A percentile compares a stretch with the other conserved stretches of the same genome.
phyloP scores from a whole-genome alignment of 2,888 invertebrate species.

The Tinea pellionella region DNA sequence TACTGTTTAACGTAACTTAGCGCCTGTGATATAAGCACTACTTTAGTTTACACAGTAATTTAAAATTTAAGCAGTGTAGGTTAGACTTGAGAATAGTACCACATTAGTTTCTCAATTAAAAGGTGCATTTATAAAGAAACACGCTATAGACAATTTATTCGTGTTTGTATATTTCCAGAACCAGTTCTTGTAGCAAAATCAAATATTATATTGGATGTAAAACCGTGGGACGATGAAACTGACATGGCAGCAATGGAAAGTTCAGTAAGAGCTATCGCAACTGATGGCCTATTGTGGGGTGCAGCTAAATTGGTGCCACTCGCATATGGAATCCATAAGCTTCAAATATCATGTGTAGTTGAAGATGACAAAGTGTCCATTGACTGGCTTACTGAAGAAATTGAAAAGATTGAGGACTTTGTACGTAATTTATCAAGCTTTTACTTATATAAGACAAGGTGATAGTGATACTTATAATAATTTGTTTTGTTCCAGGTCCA shows the following conservation, averaged over 20 bases:
- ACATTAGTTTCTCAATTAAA: too few relatives aligned
- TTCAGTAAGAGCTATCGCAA: conserved; percentile 78
- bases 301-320: conserved; percentile 91
- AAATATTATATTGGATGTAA: conserved; percentile 92
- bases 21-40: too few relatives aligned
- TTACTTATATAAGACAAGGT: background rate
- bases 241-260: conserved; percentile 89
- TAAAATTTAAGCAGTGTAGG: too few relatives aligned
- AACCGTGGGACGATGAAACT: conserved; percentile 94
- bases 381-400: conserved; percentile 87
- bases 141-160: too few relatives aligned
- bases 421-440: conserved; percentile 56
- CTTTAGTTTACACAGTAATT: too few relatives aligned
- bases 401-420: conserved; percentile 85
- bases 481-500: conserved; percentile 69
- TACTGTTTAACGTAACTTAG: too few relatives aligned
- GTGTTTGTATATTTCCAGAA: conserved; percentile 72
- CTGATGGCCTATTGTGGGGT: conserved; percentile 95
- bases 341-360: conserved; percentile 92
- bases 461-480: background rate
- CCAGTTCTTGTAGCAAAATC: conserved; percentile 93
- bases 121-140: too few relatives aligned
- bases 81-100: too few relatives aligned
- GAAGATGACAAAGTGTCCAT: conserved; percentile 96
- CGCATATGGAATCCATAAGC: conserved; percentile 91